Evolutionary conservation across 2,113 vertebrate genomes (phyloP), one percentile per base, ranked within the genome.

Genomic region (Epinephelus moara): DNA sequence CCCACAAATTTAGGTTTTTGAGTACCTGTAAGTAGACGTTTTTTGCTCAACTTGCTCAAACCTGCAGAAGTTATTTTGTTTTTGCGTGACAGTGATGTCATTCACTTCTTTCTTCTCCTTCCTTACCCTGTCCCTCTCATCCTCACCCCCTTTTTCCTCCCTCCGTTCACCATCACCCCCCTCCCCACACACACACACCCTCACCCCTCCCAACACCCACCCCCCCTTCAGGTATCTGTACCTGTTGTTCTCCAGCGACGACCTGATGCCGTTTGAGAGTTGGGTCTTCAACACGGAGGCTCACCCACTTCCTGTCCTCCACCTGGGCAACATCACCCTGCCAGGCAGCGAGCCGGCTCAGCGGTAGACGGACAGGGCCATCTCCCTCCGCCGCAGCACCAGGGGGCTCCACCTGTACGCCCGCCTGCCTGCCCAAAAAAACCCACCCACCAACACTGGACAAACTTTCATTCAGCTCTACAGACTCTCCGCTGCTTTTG

Each of bases 281-380:
- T 99, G 98, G 98, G 98, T 99, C 81, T 99, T 99, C 92, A 99
- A 99, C 90, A 99, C 98, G 17, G 98, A 99, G 95, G 98, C 98
- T 77, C 98, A 99, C 88, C 97, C 98, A 18, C 95, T 99, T 76
- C 98, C 98, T 4, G 97, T 99, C 90, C 96, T 99, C 91, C 97
- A 96, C 93, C 95, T 98, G 95, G 96, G 96, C 85, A 99, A 99
- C 94, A 96, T 97, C 92, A 99, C 98, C 55, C 96, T 99, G 91
- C 96, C 98, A 75, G 97, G 97, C 94, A 97, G 96, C 69, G 96
- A 96, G 91, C 88, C 91, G 11, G 96, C 96, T 82, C 96, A 96
- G 94, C 96, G 93, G 93, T 98, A 97, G 95, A 96, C 91, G 59
- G 82, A 93, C 92, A 0, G 11, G 11, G 27, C 27, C 10, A 47